Conservation (phyloP, 1,140 invertebrate genomes). For the Schlechtendalia chinensis region DNA sequence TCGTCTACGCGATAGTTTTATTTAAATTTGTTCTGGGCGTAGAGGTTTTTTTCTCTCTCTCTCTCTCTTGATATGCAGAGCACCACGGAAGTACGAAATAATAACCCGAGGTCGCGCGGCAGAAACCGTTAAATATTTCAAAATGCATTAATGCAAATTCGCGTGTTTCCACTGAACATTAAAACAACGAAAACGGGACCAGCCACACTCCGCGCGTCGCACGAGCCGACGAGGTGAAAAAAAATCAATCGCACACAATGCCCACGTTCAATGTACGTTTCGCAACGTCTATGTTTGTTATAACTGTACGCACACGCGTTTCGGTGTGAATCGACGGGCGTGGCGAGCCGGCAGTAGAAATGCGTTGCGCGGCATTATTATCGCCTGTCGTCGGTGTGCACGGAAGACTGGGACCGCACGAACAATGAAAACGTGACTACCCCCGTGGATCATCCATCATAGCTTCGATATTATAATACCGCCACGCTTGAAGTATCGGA, state of each 20-base stretch:
- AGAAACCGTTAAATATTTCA: slow-evolving; percentile 18
- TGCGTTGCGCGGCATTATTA: too few relatives aligned
- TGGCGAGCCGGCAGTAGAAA: neutral
- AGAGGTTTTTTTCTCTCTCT: neutral
- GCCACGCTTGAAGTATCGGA: too few relatives aligned
- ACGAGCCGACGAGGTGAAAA: neutral
- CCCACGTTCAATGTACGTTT: neutral
- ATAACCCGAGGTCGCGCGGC: neutral
- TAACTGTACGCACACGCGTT: too few relatives aligned
- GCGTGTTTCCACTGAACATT: neutral
- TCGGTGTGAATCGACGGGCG: neutral
- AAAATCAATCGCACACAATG: neutral
- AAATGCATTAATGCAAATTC: neutral
- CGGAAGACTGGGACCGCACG: neutral
- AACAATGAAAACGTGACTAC: neutral
- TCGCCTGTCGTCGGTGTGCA: too few relatives aligned
- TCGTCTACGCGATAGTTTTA: slow-evolving; percentile 14
- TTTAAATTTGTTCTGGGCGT: neutral
- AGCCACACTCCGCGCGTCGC: neutral
- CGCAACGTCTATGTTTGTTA: too few relatives aligned
- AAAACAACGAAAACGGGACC: neutral
- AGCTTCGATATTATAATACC: too few relatives aligned
- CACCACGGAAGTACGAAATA: neutral
- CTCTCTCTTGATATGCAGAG: neutral
- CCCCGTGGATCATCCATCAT: too few relatives aligned